Evolutionary conservation across 2,113 vertebrate species (phyloP).

Genomic region (Monarcha castaneiventris): DNA sequence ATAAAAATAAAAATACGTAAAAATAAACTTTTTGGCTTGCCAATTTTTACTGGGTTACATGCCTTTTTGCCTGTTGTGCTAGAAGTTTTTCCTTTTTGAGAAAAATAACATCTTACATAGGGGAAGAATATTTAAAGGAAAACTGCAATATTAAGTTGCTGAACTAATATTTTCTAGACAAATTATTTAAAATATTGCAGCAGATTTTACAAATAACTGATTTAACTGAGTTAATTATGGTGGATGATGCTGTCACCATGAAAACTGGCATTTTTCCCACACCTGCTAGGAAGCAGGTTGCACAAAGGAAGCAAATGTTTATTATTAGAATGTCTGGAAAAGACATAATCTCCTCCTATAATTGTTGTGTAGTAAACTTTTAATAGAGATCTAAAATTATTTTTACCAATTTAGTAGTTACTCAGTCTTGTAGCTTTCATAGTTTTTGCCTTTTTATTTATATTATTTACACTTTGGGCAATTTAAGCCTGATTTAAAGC

Average conservation of each 20-base stretch:
- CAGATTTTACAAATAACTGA: conserved; percentile 18
- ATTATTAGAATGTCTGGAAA: conserved; percentile 21
- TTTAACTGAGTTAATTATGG: neutral
- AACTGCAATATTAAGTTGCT: neutral
- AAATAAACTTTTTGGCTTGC: conserved; percentile 65
- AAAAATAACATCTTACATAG: neutral
- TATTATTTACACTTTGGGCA: neutral
- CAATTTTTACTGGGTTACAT: conserved; percentile 58
- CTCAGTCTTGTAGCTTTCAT: neutral
- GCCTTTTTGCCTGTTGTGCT: conserved; percentile 25
- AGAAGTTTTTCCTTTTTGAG: conserved; percentile 6
- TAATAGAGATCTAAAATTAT: neutral
- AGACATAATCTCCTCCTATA: neutral
- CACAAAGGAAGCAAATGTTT: neutral
- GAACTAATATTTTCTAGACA: neutral
- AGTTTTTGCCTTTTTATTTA: neutral
- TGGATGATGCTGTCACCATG: neutral
- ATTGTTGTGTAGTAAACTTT: neutral
- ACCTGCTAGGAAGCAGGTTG: conserved; percentile 24
- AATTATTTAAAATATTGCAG: conserved; percentile 11
- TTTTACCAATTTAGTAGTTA: neutral
- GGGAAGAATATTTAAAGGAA: conserved; percentile 42
- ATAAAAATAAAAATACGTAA: neutral
- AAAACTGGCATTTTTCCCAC: neutral
- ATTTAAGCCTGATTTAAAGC: neutral